phyloP scores from a whole-genome alignment of 2,797 vertebrate genomes.

The Lateolabrax maculatus region DNA sequence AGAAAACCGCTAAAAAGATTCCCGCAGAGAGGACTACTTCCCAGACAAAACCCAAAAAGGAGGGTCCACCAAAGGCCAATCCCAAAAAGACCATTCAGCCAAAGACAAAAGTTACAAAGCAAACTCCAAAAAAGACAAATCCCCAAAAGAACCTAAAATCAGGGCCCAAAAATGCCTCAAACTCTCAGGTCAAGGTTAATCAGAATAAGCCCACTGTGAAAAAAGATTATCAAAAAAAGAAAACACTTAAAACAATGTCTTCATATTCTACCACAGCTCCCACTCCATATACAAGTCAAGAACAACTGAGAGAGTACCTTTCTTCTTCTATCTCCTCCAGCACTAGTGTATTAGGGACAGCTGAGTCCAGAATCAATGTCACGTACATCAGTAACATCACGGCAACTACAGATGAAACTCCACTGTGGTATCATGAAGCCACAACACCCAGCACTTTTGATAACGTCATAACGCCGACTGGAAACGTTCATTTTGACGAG shows the following conservation, averaged over 20 bases:
- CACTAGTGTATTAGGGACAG: constrained; percentile 44
- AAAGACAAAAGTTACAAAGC: constrained; percentile 59
- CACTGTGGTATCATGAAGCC: constrained; percentile 45
- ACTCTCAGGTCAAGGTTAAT: constrained; percentile 42
- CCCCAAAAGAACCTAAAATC: constrained; percentile 49
- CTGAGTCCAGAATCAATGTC: constrained; percentile 45
- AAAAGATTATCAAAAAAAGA: constrained; percentile 55
- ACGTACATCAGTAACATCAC: constrained; percentile 40
- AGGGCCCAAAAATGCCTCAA: constrained; percentile 38
- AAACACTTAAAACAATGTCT: constrained; percentile 21
- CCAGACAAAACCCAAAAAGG: constrained; percentile 41
- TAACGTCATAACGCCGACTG: constrained; percentile 33
- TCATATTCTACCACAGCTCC: constrained; percentile 30
- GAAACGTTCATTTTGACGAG: constrained; percentile 45
- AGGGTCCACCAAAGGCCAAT: constrained; percentile 38
- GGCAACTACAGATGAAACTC: constrained; percentile 40
- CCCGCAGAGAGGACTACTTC: constrained; percentile 14
- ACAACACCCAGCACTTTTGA: constrained; percentile 37
- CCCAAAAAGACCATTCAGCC: constrained; percentile 47
- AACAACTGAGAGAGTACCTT: constrained; percentile 20
- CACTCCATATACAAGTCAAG: constrained; percentile 32
- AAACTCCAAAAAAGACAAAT: constrained; percentile 48
- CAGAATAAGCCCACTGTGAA: constrained; percentile 38
- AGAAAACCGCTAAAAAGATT: constrained; percentile 18
- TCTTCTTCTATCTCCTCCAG: constrained; percentile 48